Conservation (phyloP, 2,797 vertebrate genomes). For the Sphenopsis melanotis region DNA sequence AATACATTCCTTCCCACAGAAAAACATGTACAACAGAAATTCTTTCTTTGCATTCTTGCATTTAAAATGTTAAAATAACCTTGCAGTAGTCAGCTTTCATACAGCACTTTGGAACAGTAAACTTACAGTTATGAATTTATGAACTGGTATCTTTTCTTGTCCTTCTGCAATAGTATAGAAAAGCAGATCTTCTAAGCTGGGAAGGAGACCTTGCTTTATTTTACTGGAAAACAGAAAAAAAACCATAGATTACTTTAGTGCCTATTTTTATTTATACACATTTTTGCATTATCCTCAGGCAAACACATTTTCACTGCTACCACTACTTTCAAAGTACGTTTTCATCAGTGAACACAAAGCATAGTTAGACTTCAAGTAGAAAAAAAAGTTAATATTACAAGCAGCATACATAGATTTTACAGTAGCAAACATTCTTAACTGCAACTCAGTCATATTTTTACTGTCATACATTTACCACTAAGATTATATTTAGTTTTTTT, state of each 20-base stretch:
- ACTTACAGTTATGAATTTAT: conserved; percentile 98
- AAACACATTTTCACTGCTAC: background rate
- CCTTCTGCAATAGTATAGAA: conserved; percentile 99
- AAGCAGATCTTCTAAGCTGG: conserved; percentile 95
- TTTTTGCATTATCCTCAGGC: background rate
- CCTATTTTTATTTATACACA: background rate
- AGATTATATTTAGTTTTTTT: background rate
- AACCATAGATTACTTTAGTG: background rate
- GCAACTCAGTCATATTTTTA: background rate
- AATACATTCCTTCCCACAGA: background rate
- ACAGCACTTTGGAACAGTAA: background rate
- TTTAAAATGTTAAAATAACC: background rate
- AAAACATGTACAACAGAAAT: background rate
- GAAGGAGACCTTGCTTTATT: conserved; percentile 90
- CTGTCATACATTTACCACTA: background rate
- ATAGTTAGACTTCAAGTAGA: background rate
- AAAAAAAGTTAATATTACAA: background rate
- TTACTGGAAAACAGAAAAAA: conserved; percentile 76
- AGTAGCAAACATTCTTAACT: background rate
- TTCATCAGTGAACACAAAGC: background rate
- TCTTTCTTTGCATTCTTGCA: background rate
- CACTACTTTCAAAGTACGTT: background rate
- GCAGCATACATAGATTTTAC: background rate
- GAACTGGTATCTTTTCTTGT: conserved; percentile 96
- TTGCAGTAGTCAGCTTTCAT: background rate